Evolutionary conservation across 2,888 invertebrate species (phyloP), one percentile per base, ranked within the genome.

Genomic region (Hymenopus coronatus): DNA sequence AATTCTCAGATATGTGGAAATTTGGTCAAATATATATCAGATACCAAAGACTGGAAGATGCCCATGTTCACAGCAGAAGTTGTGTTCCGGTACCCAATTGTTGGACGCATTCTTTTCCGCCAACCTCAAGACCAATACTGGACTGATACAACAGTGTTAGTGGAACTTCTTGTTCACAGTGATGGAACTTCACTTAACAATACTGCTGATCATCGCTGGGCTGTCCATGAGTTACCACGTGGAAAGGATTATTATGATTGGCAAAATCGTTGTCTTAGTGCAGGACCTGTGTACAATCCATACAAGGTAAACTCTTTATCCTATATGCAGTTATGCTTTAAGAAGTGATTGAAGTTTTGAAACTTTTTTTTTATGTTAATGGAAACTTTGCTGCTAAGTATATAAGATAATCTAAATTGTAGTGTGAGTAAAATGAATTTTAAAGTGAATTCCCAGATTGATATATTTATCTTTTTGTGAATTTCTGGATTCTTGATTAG

Each of bases 191-290:
- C 95, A 88, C 94, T 96, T 89, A 97, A 97, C 92, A 92, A 92
- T 83, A 94, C 94, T 1, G 90, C 91, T 7, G 92, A 92, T 70
- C 94, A 94, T 91, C 94, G 97, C 90, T 98, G 98, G 98, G 96
- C 97, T 20, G 94, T 98, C 28, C 97, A 98, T 92, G 96, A 96
- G 89, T 94, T 95, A 91, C 94, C 97, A 0, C 97, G 98, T 0
- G 98, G 97, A 28, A 95, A 95, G 90, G 98, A 98, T 93, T 98
- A 96, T 93, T 98, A 98, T 93, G 97, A 98, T 93, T 98, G 98
- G 98, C 96, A 97, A 46, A 96, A 95, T 84, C 94, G 98, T 82
- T 98, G 98, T 92, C 93, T 97, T 15, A 97, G 97, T 91, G 95
- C 97, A 0, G 98, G 97, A 8, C 92, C 92, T 0, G 94, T 96